Conservation (phyloP, 2,113 vertebrate genomes). For the Ramphastos sulfuratus region DNA sequence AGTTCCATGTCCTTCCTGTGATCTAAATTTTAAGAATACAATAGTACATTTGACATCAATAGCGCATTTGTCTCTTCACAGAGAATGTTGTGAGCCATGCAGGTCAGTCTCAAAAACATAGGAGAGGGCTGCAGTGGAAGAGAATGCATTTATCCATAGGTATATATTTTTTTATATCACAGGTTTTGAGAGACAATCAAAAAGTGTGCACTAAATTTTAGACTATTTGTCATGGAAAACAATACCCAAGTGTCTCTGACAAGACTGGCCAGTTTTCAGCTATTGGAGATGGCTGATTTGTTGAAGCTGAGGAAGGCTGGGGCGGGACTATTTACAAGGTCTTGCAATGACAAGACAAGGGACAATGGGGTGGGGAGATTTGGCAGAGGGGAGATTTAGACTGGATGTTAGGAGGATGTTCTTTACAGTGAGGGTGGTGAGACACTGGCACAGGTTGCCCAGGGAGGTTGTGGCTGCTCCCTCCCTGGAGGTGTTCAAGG, state of each 20-base stretch:
- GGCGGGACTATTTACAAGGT: no score
- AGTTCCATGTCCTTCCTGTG: no score
- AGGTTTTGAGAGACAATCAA: background rate
- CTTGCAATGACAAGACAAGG: no score
- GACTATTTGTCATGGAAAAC: background rate
- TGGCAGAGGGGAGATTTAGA: no score
- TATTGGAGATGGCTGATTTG: background rate
- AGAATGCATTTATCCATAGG: background rate
- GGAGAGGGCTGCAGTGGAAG: background rate
- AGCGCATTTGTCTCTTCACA: background rate
- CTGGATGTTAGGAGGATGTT: no score
- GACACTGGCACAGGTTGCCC: no score
- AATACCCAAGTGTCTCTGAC: background rate
- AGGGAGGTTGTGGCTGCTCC: no score
- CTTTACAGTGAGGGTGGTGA: no score
- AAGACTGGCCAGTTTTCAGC: background rate
- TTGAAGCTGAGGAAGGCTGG: no score
- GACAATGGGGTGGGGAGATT: no score
- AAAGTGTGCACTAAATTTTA: background rate
- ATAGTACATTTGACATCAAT: background rate
- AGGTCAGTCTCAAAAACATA: background rate
- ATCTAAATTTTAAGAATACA: background rate
- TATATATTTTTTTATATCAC: background rate
- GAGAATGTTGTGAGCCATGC: background rate
- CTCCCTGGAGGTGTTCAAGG: no score